Conservation (phyloP, 2,888 invertebrate species). For the Perizoma flavofasciatum region DNA sequence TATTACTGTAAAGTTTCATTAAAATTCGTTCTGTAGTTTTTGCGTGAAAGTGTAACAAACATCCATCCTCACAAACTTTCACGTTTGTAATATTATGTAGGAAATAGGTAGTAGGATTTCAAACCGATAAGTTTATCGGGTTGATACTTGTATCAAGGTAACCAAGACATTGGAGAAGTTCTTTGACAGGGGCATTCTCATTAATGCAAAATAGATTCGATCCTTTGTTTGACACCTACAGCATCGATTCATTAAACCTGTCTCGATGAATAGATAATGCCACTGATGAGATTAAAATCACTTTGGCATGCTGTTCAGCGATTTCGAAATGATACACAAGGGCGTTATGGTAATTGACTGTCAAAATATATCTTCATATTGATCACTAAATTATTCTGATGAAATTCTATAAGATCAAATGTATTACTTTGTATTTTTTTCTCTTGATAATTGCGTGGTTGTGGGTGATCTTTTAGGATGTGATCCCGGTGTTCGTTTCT, state of each 20-base stretch:
- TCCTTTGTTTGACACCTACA: conserved; percentile 19
- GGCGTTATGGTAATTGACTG: conserved; percentile 4
- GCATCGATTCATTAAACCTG: neutral
- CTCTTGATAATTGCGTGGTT: no score
- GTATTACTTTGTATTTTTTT: no score
- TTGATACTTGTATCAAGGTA: conserved; percentile 38
- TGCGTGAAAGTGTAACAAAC: no score
- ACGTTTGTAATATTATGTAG: no score
- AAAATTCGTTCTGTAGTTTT: no score
- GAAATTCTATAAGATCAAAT: no score
- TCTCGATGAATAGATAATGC: neutral
- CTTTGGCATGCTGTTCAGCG: neutral
- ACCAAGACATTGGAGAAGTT: conserved; percentile 24
- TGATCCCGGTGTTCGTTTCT: no score
- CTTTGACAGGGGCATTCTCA: conserved; percentile 26
- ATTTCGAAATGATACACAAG: conserved; percentile 10
- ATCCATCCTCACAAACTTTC: no score
- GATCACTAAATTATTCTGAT: conserved; percentile 5
- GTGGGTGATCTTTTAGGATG: no score
- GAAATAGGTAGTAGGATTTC: no score
- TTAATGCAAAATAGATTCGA: conserved; percentile 31
- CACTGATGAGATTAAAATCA: conserved; percentile 4
- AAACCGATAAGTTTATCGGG: no score
- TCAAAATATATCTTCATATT: conserved; percentile 8
- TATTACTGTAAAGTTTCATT: no score